A percentile compares a stretch with the other conserved stretches of the same genome.
Evolutionary conservation across 2,113 vertebrate species (phyloP).

Genomic region (Pomatorhinus ruficollis): DNA sequence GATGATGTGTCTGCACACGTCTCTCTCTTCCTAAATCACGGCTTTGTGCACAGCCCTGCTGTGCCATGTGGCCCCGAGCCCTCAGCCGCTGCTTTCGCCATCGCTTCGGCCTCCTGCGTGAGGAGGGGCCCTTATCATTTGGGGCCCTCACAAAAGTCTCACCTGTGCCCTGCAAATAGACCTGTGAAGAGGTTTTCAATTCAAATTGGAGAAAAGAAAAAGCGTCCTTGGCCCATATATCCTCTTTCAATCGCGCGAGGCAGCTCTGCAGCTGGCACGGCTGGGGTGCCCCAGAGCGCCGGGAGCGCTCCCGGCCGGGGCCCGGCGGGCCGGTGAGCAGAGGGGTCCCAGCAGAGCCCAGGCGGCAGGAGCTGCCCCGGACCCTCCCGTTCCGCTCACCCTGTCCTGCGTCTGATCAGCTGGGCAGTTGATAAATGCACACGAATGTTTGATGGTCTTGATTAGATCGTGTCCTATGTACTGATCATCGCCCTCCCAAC

Average conservation of each 20-base stretch:
- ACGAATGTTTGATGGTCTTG: background rate
- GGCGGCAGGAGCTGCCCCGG: rapidly evolving
- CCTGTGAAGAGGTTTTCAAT: rapidly evolving
- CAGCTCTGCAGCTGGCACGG: background rate
- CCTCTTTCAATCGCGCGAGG: rapidly evolving
- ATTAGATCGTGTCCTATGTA: background rate
- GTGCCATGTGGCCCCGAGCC: too few relatives aligned
- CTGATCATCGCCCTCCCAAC: too few relatives aligned
- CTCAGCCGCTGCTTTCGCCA: rapidly evolving
- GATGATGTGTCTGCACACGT: background rate
- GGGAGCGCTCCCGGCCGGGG: rapidly evolving
- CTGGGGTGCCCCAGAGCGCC: rapidly evolving
- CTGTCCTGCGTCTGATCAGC: too few relatives aligned
- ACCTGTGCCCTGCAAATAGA: background rate
- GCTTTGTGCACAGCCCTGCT: rapidly evolving
- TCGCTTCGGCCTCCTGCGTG: rapidly evolving
- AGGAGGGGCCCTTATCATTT: too few relatives aligned
- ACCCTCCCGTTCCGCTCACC: rapidly evolving
- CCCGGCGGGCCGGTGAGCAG: too few relatives aligned
- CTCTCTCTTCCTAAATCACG: background rate
- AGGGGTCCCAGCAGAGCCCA: rapidly evolving
- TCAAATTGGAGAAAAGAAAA: background rate
- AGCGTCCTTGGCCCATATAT: rapidly evolving
- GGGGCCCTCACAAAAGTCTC: background rate
- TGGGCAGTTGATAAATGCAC: background rate